A percentile compares a stretch with the other conserved stretches of the same genome.
Evolutionary conservation across 1,140 invertebrate genomes (phyloP).

Genomic region (Akabosia matsudoensis): DNA sequence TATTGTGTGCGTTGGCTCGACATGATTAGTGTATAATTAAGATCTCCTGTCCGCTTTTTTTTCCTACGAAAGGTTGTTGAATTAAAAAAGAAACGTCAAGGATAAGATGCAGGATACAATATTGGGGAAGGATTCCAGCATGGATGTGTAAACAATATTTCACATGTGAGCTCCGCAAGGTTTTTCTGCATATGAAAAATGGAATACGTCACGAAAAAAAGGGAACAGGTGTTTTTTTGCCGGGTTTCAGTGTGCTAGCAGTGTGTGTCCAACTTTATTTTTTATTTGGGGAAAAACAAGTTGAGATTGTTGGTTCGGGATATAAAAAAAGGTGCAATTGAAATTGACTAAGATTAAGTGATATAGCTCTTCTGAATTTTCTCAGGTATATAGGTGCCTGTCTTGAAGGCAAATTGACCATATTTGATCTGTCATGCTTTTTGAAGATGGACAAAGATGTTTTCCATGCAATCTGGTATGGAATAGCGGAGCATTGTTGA

Average conservation of each 20-base stretch:
- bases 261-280: too few species aligned
- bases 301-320: too few species aligned
- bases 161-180: background rate
- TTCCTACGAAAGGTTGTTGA: background rate
- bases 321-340: background rate
- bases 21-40: conserved; percentile 5
- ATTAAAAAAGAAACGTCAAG: background rate
- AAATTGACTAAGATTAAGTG: background rate
- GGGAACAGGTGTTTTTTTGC: conserved; percentile 6
- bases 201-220: background rate
- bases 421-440: conserved; percentile 1
- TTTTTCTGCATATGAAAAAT: background rate
- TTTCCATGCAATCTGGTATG: background rate
- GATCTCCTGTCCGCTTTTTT: conserved; percentile 4
- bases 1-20: background rate
- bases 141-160: too few species aligned
- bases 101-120: background rate
- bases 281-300: too few species aligned
- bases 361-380: background rate
- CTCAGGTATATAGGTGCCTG: background rate
- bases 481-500: too few species aligned
- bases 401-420: conserved; percentile 13
- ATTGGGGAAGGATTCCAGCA: too few species aligned
- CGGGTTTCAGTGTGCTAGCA: background rate
- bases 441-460: background rate